Conservation (phyloP, 2,113 vertebrate species). For the Anhinga rufa region DNA sequence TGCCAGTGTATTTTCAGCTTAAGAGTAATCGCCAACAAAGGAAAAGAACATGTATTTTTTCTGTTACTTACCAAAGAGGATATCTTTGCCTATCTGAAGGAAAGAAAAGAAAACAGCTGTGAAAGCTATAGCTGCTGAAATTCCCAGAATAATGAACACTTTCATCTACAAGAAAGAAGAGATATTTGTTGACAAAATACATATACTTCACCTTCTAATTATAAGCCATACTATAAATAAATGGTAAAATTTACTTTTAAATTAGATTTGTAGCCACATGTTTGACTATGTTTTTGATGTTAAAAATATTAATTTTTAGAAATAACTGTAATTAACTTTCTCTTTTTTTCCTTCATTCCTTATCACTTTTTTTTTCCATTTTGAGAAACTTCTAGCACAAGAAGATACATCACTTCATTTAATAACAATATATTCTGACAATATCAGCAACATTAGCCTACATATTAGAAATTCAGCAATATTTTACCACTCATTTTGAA, state of each 20-base stretch:
- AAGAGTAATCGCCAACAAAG: neutral
- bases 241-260: neutral
- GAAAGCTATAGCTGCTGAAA: conserved; percentile 10
- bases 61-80: conserved; percentile 58
- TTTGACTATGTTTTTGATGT: neutral
- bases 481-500: neutral
- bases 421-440: neutral
- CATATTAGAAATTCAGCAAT: neutral
- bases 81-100: neutral
- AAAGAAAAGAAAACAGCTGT: conserved; percentile 32
- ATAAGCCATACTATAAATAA: neutral
- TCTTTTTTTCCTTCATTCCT: neutral
- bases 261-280: neutral
- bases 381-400: neutral
- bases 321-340: neutral
- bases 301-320: neutral
- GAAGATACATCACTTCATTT: neutral
- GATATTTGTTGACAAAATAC: neutral
- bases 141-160: conserved; percentile 7
- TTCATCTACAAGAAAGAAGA: conserved; percentile 58
- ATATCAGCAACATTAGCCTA: neutral
- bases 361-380: neutral
- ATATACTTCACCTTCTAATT: neutral
- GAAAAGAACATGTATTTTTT: neutral
- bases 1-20: neutral